Percentiles rank a stretch among this genome's conserved stretches.
Conservation (phyloP, 1,140 invertebrate genomes). For the Dysdera silvatica region DNA sequence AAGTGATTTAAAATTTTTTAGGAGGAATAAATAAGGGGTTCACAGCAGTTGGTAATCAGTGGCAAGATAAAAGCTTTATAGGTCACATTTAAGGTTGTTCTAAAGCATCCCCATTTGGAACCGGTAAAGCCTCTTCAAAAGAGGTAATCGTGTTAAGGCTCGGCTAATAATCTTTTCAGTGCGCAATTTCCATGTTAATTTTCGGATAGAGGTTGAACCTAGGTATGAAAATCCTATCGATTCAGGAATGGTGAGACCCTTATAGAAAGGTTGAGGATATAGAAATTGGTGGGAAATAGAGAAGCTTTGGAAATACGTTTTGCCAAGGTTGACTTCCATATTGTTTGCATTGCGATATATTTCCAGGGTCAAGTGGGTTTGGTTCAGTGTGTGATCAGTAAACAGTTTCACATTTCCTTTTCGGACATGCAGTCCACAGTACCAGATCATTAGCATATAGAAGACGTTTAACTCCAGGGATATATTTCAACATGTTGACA, state of each 20-base stretch:
- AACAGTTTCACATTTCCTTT: background rate
- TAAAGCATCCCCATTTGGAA: background rate
- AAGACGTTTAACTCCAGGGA: background rate
- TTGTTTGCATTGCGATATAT: background rate
- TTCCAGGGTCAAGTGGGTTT: background rate
- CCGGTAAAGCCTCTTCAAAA: constrained; percentile 4
- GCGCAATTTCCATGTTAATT: background rate
- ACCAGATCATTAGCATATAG: constrained; percentile 12
- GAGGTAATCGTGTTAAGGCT: background rate
- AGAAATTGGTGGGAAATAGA: background rate
- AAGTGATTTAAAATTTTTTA: background rate
- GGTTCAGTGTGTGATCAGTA: background rate
- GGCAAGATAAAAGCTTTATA: background rate
- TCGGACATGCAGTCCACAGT: background rate
- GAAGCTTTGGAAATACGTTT: constrained; percentile 2
- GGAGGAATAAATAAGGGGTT: background rate
- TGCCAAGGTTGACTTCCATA: background rate
- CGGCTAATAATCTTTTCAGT: background rate
- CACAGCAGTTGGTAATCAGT: background rate
- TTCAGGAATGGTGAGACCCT: background rate
- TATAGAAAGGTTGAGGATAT: background rate
- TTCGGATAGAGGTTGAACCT: background rate
- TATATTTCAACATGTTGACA: background rate
- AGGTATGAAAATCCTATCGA: background rate
- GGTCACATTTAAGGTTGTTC: background rate